phyloP scores from a whole-genome alignment of 2,888 invertebrate genomes.

The Lasiommata megera region DNA sequence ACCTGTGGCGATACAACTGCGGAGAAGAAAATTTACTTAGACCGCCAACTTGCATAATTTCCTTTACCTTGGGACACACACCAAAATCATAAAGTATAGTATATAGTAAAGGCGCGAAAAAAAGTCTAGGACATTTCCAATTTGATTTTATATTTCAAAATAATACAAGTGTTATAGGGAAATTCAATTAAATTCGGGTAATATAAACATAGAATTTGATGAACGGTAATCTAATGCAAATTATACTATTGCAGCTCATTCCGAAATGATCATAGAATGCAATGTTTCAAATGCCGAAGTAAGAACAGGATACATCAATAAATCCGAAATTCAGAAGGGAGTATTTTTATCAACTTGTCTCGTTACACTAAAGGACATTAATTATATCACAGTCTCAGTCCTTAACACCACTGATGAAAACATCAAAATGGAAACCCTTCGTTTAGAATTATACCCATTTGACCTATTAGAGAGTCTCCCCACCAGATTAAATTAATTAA shows the following conservation, averaged over 20 bases:
- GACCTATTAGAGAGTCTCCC: background rate
- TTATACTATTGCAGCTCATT: constrained; percentile 4
- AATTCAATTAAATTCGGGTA: too few relatives aligned
- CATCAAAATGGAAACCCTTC: background rate
- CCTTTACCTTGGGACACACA: too few relatives aligned
- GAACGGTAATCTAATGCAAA: background rate
- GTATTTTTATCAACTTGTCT: background rate
- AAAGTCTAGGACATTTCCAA: too few relatives aligned
- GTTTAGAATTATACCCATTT: background rate
- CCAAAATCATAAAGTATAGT: too few relatives aligned
- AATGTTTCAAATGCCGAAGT: background rate
- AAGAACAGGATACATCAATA: background rate
- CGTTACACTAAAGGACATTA: background rate
- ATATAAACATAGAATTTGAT: background rate
- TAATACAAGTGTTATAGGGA: too few relatives aligned
- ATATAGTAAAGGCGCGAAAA: too few relatives aligned
- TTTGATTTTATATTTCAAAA: too few relatives aligned
- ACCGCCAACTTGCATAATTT: too few relatives aligned
- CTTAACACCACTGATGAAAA: background rate
- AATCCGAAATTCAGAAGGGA: constrained; percentile 19
- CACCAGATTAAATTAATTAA: background rate
- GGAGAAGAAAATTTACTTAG: too few relatives aligned
- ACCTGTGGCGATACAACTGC: too few relatives aligned
- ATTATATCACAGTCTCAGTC: background rate
- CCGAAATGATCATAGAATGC: constrained; percentile 11